A percentile compares a stretch with the other conserved stretches of the same genome.
These are phyloP conservation scores for Drosophila jambulina DNA, from an alignment of 1,140 invertebrate genomes.

Conservation along the genomic window DNA sequence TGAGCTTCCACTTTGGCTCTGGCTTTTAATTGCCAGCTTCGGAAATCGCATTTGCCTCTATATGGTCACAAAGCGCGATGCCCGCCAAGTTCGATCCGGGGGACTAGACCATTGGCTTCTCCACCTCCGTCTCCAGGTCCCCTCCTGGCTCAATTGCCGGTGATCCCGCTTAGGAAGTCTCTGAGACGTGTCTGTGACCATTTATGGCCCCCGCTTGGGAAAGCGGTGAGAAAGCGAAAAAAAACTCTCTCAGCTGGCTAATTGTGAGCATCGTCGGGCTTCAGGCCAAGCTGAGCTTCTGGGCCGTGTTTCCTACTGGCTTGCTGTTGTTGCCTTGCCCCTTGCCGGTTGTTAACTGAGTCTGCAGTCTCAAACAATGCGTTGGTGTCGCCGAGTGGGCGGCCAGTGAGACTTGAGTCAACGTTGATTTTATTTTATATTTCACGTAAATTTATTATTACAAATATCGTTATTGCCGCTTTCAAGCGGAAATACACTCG, in stretches of 20 bases:
- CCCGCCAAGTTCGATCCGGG: conserved; percentile 42
- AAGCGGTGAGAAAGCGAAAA: conserved; percentile 73
- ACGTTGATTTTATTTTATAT: conserved; percentile 80
- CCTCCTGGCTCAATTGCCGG: conserved; percentile 6
- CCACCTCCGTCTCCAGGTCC: background rate
- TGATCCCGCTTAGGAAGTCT: conserved; percentile 68
- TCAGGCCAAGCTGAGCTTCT: conserved; percentile 61
- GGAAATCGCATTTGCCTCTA: conserved; percentile 76
- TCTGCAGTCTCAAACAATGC: conserved; percentile 26
- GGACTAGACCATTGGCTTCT: conserved; percentile 24
- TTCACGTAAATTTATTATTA: conserved; percentile 83
- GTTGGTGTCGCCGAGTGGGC: conserved; percentile 52
- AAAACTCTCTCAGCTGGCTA: conserved; percentile 65
- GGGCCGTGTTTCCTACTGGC: conserved; percentile 29
- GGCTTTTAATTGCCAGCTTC: conserved; percentile 77
- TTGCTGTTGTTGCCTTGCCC: conserved; percentile 12
- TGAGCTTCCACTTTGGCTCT: conserved; percentile 63
- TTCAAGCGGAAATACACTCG: conserved; percentile 81
- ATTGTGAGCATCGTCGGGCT: conserved; percentile 71
- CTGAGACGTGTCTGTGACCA: conserved; percentile 52
- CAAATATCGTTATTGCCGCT: conserved; percentile 81
- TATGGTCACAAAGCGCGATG: conserved; percentile 70
- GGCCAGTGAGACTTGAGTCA: conserved; percentile 42
- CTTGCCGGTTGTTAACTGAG: conserved; percentile 33
- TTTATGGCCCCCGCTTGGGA: conserved; percentile 69